Percentiles rank a stretch among this genome's conserved stretches.
Conservation (phyloP, 2,888 invertebrate genomes). For the Rotaria macrura region DNA sequence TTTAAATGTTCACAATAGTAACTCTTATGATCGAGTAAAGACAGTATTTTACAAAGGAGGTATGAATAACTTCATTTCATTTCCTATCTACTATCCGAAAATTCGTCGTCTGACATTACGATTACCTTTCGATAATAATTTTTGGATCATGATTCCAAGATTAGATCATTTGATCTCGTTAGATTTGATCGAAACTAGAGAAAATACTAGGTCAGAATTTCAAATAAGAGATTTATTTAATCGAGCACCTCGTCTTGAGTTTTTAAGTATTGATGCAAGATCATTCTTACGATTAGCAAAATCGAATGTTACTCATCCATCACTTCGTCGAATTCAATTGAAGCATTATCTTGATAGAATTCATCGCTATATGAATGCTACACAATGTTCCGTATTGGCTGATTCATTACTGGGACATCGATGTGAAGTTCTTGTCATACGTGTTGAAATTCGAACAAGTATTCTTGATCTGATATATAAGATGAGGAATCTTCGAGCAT, state of each 20-base stretch:
- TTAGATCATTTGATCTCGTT: background rate
- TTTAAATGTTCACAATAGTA: background rate
- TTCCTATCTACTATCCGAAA: background rate
- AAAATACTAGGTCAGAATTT: background rate
- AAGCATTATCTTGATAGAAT: background rate
- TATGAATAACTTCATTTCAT: background rate
- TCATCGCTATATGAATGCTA: background rate
- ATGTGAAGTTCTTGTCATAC: background rate
- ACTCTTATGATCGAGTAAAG: background rate
- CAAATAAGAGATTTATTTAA: background rate
- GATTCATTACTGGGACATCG: background rate
- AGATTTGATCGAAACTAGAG: background rate
- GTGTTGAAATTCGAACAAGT: background rate
- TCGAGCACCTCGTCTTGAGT: background rate
- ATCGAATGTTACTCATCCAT: background rate
- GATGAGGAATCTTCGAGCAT: background rate
- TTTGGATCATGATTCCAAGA: background rate
- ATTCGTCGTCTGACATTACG: background rate
- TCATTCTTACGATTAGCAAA: background rate
- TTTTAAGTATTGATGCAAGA: background rate
- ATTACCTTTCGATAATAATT: background rate
- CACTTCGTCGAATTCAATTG: background rate
- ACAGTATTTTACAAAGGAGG: background rate
- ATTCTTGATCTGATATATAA: background rate
- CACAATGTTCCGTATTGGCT: background rate